Conservation (phyloP, 2,113 vertebrate species). For the Syngnathus scovelli region DNA sequence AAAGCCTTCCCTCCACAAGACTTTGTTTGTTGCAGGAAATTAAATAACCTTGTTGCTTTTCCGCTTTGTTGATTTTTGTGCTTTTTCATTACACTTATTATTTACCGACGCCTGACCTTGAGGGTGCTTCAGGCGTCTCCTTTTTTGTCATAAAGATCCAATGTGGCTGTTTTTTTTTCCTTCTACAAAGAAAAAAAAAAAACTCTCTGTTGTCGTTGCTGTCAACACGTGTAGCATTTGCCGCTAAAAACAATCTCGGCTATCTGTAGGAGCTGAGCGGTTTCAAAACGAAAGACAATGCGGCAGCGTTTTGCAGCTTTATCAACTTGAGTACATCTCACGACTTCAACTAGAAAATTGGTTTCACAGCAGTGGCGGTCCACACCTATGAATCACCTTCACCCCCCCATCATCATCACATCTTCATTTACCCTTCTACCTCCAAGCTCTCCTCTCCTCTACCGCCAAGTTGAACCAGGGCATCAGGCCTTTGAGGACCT, state of each 20-base stretch:
- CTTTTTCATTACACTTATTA: neutral
- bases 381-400: constrained; percentile 54
- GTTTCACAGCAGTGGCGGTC: constrained; percentile 50
- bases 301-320: constrained; percentile 42
- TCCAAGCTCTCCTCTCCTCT: constrained; percentile 34
- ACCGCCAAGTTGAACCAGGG: constrained; percentile 64
- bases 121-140: neutral
- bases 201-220: constrained; percentile 51
- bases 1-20: neutral
- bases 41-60: neutral
- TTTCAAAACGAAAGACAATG: constrained; percentile 49
- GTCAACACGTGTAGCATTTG: constrained; percentile 48
- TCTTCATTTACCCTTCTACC: constrained; percentile 9
- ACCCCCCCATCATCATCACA: neutral
- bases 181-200: constrained; percentile 15
- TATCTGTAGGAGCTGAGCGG: constrained; percentile 41
- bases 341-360: constrained; percentile 40
- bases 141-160: constrained; percentile 15
- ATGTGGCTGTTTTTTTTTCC: constrained; percentile 1
- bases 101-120: neutral
- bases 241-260: constrained; percentile 50
- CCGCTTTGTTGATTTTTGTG: neutral
- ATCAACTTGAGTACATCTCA: constrained; percentile 48
- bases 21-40: neutral
- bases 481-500: constrained; percentile 67